Base-by-base conservation (phyloP, 2,888 invertebrate species). In the Linnaemya vulpina region DNA sequence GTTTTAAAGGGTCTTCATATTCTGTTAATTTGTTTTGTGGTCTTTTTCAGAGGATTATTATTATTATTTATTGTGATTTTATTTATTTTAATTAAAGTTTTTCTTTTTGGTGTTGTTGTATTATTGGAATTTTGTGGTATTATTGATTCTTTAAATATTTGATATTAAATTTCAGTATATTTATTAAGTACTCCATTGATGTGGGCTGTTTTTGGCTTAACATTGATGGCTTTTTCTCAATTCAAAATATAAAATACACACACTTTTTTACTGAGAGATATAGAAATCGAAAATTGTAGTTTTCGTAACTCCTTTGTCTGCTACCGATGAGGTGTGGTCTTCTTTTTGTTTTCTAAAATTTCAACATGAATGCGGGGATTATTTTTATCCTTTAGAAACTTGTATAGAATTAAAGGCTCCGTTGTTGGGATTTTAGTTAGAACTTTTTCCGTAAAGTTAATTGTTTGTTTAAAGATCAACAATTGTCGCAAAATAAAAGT, bases 291-390 rank as follows among this genome's bases (percentile, higher is more conserved):
- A 74, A 80, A 49, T 60, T 74, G 1, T 53, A 60, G 25, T 60
- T 80, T 80, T 68, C 74, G 74, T 46, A 49, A 30, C 30, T 40
- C 25, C 67, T 68, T 75, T 82, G 81, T 74, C 84, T 81, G 89
- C 92, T 92, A 92, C 90, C 92, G 92, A 90, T 92, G 92, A 87
- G 92, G 92, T 84, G 90, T 90, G 84, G 92, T 92, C 88, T 92
- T 92, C 87, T 91, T 82, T 76, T 85, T 85, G 51, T 82, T 92
- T 79, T 80, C 85, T 70, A 86, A 76, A 77, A 75, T 65, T 35
- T 73, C 55, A 9, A 55, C 83, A 80, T 73, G 68, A 20, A 73
- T 46, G 46, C 58, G 73, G 35, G 86, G 86, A 83, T 86, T 83
- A 60, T 86, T 86, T 67, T 83, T 86, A 35, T 86, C 85, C 85